phyloP scores from a whole-genome alignment of 2,113 vertebrate species.

The Mustela lutreola region DNA sequence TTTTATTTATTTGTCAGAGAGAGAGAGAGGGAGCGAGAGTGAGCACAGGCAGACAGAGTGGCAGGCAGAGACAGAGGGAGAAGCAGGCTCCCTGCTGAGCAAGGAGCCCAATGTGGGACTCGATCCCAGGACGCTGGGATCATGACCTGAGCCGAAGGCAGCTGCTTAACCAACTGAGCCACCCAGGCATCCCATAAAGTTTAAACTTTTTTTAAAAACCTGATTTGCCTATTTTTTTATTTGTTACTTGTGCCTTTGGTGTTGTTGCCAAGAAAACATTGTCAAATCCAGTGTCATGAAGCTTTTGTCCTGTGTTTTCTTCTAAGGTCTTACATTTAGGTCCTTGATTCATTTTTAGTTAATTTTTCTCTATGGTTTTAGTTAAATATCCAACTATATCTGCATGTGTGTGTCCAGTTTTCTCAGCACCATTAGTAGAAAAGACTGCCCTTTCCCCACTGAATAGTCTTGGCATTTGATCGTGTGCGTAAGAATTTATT shows the following conservation, averaged over 20 bases:
- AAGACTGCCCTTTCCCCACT: neutral
- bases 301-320: neutral
- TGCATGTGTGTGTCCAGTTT: neutral
- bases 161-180: no score
- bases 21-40: no score
- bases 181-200: no score
- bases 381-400: neutral
- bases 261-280: neutral
- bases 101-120: no score
- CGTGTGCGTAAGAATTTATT: neutral
- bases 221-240: neutral
- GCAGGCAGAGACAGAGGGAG: no score
- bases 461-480: neutral
- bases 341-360: neutral
- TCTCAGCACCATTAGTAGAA: neutral
- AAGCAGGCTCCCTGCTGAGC: no score
- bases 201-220: neutral
- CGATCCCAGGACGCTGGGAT: no score
- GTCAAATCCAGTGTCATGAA: neutral
- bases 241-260: neutral
- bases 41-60: no score
- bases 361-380: neutral
- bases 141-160: no score
- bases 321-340: neutral
- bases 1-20: no score